phyloP scores from a whole-genome alignment of 2,888 invertebrate genomes.

The Callosobruchus maculatus region DNA sequence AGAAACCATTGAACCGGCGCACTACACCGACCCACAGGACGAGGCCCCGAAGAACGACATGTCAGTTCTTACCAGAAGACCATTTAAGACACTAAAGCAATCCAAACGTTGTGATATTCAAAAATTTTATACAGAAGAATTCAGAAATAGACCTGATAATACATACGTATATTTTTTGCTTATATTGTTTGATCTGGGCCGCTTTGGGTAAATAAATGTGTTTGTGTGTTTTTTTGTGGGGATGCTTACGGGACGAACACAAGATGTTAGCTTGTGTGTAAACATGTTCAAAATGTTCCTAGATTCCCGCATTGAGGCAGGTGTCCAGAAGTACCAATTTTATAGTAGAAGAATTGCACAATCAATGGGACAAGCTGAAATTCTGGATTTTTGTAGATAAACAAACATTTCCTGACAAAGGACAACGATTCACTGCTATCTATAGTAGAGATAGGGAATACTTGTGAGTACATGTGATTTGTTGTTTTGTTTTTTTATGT shows the following conservation, averaged over 20 bases:
- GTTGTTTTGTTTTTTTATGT: neutral
- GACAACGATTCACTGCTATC: slow-evolving; percentile 80
- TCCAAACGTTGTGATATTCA: too few species aligned
- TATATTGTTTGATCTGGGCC: too few species aligned
- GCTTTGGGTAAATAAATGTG: neutral
- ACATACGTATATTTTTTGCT: too few species aligned
- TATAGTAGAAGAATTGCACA: slow-evolving; percentile 55
- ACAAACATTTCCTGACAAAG: slow-evolving; percentile 69
- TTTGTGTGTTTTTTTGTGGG: too few species aligned
- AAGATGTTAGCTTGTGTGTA: neutral
- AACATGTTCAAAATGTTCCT: slow-evolving; percentile 22
- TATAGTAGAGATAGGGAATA: slow-evolving; percentile 91
- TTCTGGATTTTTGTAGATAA: slow-evolving; percentile 64
- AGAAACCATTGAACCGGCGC: too few species aligned
- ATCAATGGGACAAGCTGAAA: slow-evolving; percentile 57
- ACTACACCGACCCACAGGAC: too few species aligned
- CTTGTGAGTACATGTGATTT: slow-evolving; percentile 60
- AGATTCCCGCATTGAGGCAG: slow-evolving; percentile 62
- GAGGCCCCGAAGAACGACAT: too few species aligned
- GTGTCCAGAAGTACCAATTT: slow-evolving; percentile 61
- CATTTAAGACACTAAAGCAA: too few species aligned
- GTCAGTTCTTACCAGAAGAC: too few species aligned
- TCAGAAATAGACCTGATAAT: too few species aligned
- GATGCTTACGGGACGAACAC: neutral
- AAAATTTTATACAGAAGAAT: too few species aligned